Percentiles rank a stretch among this genome's conserved stretches.
These are phyloP conservation scores for Manduca sexta DNA, from an alignment of 1,140 invertebrate species.

Conservation along the genomic window DNA sequence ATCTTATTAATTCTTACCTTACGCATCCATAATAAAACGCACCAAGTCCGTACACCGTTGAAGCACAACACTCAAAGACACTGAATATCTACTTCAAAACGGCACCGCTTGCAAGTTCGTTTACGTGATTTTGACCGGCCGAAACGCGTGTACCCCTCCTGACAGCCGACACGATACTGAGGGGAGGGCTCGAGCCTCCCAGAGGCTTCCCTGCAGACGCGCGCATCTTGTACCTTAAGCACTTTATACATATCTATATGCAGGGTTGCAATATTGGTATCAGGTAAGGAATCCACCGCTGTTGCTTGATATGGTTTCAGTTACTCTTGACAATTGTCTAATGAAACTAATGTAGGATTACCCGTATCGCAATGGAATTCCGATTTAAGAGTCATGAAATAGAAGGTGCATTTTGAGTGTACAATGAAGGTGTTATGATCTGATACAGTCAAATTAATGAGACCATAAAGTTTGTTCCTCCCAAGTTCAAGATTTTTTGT, in stretches of 20 bases:
- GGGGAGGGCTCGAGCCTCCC: constrained; percentile 49
- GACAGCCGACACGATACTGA: constrained; percentile 41
- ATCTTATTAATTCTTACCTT: constrained; percentile 27
- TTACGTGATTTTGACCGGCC: constrained; percentile 28
- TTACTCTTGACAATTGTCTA: not conserved
- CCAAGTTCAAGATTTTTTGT: too few species aligned
- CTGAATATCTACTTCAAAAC: constrained; percentile 23
- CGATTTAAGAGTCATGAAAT: too few species aligned
- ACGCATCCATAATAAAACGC: constrained; percentile 24
- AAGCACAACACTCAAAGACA: constrained; percentile 44
- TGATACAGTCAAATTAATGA: too few species aligned
- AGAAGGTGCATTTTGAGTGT: too few species aligned
- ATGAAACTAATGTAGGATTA: not conserved
- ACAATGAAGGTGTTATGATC: too few species aligned
- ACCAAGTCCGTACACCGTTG: constrained; percentile 41
- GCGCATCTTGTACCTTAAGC: constrained; percentile 61
- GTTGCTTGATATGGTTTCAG: not conserved
- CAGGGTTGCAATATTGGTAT: constrained; percentile 33
- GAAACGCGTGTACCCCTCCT: constrained; percentile 36
- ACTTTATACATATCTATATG: constrained; percentile 17
- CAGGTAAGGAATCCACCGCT: constrained; percentile 53
- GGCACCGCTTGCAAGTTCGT: constrained; percentile 15
- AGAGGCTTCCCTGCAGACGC: constrained; percentile 47
- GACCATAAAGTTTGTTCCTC: too few species aligned
- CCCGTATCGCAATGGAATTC: too few species aligned